Percentiles rank a stretch among this genome's conserved stretches.
Evolutionary conservation across 2,113 vertebrate species (phyloP).

Genomic region (Oriolus oriolus): DNA sequence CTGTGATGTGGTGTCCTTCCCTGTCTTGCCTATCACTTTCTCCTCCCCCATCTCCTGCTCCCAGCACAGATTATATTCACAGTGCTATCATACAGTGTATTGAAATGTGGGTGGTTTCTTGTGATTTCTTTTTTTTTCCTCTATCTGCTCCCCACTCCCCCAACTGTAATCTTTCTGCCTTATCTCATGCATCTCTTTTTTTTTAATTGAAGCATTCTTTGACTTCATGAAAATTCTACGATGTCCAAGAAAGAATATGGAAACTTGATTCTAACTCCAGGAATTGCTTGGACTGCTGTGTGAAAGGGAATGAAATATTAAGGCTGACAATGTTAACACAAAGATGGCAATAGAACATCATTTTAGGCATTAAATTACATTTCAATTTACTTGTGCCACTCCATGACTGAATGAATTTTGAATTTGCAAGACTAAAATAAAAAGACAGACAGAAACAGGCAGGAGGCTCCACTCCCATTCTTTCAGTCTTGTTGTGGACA

Average conservation of each 20-base stretch:
- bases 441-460: neutral
- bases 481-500: neutral
- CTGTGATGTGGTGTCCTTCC: neutral
- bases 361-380: slow-evolving; percentile 36
- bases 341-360: neutral
- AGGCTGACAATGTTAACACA: neutral
- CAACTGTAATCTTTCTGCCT: neutral
- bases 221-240: neutral
- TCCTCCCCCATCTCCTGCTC: neutral
- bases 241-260: neutral
- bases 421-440: neutral
- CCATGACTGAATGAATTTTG: neutral
- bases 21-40: fast-evolving
- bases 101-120: neutral
- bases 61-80: neutral
- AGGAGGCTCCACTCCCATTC: neutral
- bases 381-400: neutral
- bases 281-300: neutral
- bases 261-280: neutral
- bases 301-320: neutral
- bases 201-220: neutral
- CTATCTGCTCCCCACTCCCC: fast-evolving
- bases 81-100: neutral
- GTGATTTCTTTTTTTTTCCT: too few relatives aligned
- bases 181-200: neutral